Percentiles rank a stretch among this genome's conserved stretches.
These are phyloP conservation scores for Sander vitreus DNA, from an alignment of 2,113 vertebrate species.

Conservation along the genomic window DNA sequence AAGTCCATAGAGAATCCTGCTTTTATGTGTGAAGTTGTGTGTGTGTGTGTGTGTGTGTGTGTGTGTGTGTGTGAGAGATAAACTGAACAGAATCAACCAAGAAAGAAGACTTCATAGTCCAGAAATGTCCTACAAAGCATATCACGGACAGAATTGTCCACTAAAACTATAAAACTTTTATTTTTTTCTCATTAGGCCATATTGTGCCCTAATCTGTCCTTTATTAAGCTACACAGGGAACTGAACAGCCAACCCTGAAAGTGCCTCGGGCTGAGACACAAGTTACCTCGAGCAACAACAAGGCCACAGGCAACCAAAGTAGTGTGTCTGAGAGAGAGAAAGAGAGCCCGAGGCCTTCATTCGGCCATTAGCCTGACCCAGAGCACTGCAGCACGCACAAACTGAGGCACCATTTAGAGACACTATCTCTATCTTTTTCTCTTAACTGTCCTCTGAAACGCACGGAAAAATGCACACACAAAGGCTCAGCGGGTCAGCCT, in stretches of 20 bases:
- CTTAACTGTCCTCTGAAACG: not conserved
- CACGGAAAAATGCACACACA: not conserved
- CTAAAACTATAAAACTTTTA: not conserved
- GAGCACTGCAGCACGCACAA: slow-evolving; percentile 17
- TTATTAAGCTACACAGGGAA: not conserved
- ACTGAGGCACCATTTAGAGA: not conserved
- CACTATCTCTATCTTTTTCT: not conserved
- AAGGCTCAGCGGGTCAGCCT: slow-evolving; percentile 14
- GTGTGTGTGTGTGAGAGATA: no score
- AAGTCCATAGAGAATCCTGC: no score
- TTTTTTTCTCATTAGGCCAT: no score
- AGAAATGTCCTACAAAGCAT: not conserved
- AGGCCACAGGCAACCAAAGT: slow-evolving; percentile 7
- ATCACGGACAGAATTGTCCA: not conserved
- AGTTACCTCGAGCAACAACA: not conserved
- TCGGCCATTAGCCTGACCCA: slow-evolving; percentile 34
- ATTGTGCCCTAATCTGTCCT: not conserved
- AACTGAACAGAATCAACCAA: not conserved
- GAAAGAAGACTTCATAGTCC: not conserved
- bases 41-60: no score
- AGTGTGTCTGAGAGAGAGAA: not conserved
- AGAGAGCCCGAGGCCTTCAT: not conserved
- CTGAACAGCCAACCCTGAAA: not conserved
- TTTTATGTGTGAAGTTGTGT: no score
- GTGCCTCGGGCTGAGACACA: not conserved